These are phyloP conservation scores for Camponotus vicinus DNA, from an alignment of 1,140 invertebrate species.

Conservation along the genomic window DNA sequence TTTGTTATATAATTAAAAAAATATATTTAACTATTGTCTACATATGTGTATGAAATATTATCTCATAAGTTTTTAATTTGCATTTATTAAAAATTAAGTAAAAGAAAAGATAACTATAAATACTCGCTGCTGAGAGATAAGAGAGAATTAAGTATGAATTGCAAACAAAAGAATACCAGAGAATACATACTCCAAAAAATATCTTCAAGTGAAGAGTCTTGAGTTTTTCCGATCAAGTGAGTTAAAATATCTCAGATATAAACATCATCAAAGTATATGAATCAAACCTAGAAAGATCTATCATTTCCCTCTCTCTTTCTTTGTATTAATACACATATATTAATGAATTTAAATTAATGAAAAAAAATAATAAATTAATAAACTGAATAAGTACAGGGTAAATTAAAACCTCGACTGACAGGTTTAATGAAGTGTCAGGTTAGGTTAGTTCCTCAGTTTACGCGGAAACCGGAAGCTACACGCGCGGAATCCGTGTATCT, in stretches of 20 bases:
- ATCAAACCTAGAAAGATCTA: background rate
- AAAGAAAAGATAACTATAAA: too few relatives aligned
- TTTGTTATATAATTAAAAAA: too few relatives aligned
- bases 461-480: background rate
- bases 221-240: background rate
- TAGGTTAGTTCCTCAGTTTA: constrained; percentile 3
- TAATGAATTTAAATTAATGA: background rate
- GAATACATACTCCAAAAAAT: background rate
- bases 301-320: background rate
- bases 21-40: too few relatives aligned
- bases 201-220: background rate
- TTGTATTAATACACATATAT: background rate
- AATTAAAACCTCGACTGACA: background rate
- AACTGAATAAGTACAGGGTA: background rate
- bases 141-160: background rate
- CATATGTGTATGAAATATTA: too few relatives aligned
- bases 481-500: background rate
- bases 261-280: background rate
- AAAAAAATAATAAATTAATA: background rate
- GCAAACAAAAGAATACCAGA: background rate
- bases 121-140: background rate
- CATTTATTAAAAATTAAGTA: too few relatives aligned
- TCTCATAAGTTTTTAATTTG: too few relatives aligned
- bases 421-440: background rate
- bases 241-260: background rate